These are phyloP conservation scores for Sweltsa coloradensis DNA, from an alignment of 1,140 invertebrate genomes.

Conservation along the genomic window DNA sequence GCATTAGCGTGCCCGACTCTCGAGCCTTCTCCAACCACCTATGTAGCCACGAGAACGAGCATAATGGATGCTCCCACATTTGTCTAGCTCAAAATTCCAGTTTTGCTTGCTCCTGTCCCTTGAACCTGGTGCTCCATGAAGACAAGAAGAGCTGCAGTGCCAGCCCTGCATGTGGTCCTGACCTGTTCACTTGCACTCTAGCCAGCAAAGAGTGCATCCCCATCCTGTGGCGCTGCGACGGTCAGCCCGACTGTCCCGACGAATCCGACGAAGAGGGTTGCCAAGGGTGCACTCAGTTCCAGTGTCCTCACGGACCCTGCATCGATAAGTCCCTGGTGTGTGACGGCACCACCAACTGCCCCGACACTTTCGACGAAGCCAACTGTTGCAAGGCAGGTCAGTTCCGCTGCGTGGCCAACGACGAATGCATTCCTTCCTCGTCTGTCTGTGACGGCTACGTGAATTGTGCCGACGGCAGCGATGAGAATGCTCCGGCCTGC, in stretches of 20 bases:
- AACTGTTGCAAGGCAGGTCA: slow-evolving; percentile 41
- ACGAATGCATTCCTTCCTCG: slow-evolving; percentile 42
- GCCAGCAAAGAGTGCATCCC: slow-evolving; percentile 66
- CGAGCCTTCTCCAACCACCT: slow-evolving; percentile 29
- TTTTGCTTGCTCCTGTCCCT: slow-evolving; percentile 61
- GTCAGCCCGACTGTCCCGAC: slow-evolving; percentile 70
- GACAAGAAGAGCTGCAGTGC: slow-evolving; percentile 54
- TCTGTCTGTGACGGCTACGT: slow-evolving; percentile 50
- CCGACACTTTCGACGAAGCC: slow-evolving; percentile 51
- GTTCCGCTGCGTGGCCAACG: slow-evolving; percentile 45
- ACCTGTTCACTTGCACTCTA: slow-evolving; percentile 62
- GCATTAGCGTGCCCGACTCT: slow-evolving; percentile 30
- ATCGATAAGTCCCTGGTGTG: slow-evolving; percentile 53
- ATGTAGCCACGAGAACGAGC: slow-evolving; percentile 26
- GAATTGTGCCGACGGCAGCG: slow-evolving; percentile 59
- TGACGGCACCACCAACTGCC: slow-evolving; percentile 58
- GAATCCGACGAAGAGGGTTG: slow-evolving; percentile 69
- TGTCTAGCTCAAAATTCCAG: slow-evolving; percentile 38
- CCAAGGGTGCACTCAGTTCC: slow-evolving; percentile 50
- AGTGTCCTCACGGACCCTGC: slow-evolving; percentile 59
- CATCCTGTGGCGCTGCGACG: slow-evolving; percentile 70
- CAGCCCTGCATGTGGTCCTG: slow-evolving; percentile 57
- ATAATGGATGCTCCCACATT: slow-evolving; percentile 55
- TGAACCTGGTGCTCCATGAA: slow-evolving; percentile 53
- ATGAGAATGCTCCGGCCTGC: slow-evolving; percentile 49